phyloP scores from a whole-genome alignment of 2,888 invertebrate genomes.

The Pheosia tremula region DNA sequence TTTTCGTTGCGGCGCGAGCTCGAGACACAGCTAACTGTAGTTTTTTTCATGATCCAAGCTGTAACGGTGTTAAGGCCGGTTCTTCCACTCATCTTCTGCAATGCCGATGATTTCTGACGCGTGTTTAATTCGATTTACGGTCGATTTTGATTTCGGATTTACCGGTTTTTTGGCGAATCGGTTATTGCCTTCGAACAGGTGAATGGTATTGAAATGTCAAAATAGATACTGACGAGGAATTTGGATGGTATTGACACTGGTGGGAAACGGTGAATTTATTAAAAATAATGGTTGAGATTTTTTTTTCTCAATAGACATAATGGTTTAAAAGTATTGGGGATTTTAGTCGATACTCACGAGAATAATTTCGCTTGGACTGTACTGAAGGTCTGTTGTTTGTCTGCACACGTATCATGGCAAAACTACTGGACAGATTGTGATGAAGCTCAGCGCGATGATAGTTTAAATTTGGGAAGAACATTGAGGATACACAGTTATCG shows the following conservation, averaged over 20 bases:
- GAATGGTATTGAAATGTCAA: constrained; percentile 32
- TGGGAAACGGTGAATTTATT: neutral
- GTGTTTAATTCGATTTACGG: constrained; percentile 48
- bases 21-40: constrained; percentile 75
- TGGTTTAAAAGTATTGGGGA: too few species aligned
- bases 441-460: too few species aligned
- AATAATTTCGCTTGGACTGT: too few species aligned
- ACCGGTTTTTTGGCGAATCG: constrained; percentile 34
- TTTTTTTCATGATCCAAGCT: constrained; percentile 78
- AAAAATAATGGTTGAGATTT: too few species aligned
- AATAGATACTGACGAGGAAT: constrained; percentile 7
- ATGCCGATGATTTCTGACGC: constrained; percentile 55
- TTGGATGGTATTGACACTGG: neutral
- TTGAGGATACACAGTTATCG: too few species aligned
- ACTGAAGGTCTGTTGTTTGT: too few species aligned
- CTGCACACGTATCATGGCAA: too few species aligned
- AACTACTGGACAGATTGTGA: too few species aligned
- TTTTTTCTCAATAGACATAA: too few species aligned
- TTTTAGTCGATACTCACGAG: too few species aligned
- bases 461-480: too few species aligned
- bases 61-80: constrained; percentile 76
- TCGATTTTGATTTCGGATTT: constrained; percentile 35
- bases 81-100: constrained; percentile 62
- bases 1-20: constrained; percentile 70
- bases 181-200: constrained; percentile 39